Evolutionary conservation across 2,113 vertebrate species (phyloP).

Genomic region (Dasypus novemcinctus): DNA sequence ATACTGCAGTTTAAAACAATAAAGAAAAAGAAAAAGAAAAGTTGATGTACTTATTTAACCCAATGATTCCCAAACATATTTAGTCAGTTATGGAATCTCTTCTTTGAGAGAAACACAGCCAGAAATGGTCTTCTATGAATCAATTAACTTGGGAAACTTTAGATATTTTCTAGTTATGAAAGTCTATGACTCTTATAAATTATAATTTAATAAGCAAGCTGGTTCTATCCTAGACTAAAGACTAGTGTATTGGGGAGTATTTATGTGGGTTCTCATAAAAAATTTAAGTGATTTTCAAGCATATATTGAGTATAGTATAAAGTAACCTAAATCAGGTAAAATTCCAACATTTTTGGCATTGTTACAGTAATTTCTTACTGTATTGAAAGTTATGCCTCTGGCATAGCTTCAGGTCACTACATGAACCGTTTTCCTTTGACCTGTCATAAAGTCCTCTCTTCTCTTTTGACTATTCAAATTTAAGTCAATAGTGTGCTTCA

Average conservation of each 20-base stretch:
- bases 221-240: neutral
- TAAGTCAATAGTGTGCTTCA: conserved; percentile 45
- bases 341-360: conserved; percentile 18
- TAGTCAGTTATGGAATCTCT: neutral
- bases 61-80: neutral
- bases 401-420: conserved; percentile 57
- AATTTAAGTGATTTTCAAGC: neutral
- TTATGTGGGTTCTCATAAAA: neutral
- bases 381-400: conserved; percentile 19
- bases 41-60: neutral
- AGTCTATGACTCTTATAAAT: neutral
- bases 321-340: neutral
- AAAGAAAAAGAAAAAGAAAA: neutral
- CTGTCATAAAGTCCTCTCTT: conserved; percentile 9
- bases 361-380: neutral
- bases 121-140: neutral
- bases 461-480: conserved; percentile 60
- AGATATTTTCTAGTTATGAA: neutral
- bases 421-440: conserved; percentile 29
- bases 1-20: conserved; percentile 10
- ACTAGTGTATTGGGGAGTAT: neutral
- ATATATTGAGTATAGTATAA: neutral
- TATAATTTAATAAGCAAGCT: neutral
- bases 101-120: neutral
- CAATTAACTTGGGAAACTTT: neutral